Evolutionary conservation across 1,140 invertebrate species (phyloP).

Genomic region (Neotoxoptera formosana): DNA sequence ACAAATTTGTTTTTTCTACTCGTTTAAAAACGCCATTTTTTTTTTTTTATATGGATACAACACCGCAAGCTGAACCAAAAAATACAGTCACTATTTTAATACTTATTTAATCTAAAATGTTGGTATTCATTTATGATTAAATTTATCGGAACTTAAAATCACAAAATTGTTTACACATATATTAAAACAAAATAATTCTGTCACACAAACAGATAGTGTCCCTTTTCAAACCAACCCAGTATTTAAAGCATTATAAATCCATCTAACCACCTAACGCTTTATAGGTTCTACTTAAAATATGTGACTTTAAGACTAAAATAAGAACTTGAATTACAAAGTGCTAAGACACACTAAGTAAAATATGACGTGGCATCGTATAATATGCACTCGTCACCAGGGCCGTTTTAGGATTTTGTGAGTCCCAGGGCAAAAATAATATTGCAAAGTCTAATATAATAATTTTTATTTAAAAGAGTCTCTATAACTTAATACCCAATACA

Average conservation of each 20-base stretch:
- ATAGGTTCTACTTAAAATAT: not conserved
- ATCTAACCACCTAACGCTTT: not conserved
- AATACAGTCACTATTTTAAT: not conserved
- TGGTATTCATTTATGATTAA: not conserved
- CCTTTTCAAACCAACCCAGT: not conserved
- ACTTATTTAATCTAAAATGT: not conserved
- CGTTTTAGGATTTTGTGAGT: not conserved
- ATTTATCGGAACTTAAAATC: not conserved
- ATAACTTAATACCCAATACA: too few relatives aligned
- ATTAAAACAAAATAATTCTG: not conserved
- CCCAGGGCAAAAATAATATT: not conserved
- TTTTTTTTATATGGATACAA: not conserved
- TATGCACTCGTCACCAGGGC: too few relatives aligned
- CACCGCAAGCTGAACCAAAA: not conserved
- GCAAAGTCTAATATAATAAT: not conserved
- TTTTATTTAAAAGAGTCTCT: too few relatives aligned
- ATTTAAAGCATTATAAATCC: not conserved
- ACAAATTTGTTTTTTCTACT: not conserved
- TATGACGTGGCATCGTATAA: too few relatives aligned
- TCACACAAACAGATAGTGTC: not conserved
- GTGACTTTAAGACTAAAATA: not conserved
- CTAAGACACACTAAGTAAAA: not conserved
- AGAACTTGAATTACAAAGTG: not conserved
- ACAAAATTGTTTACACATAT: not conserved
- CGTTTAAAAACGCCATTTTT: not conserved